A percentile compares a stretch with the other conserved stretches of the same genome.
Conservation (phyloP, 2,888 invertebrate genomes). For the Ischnus inquisitorius region DNA sequence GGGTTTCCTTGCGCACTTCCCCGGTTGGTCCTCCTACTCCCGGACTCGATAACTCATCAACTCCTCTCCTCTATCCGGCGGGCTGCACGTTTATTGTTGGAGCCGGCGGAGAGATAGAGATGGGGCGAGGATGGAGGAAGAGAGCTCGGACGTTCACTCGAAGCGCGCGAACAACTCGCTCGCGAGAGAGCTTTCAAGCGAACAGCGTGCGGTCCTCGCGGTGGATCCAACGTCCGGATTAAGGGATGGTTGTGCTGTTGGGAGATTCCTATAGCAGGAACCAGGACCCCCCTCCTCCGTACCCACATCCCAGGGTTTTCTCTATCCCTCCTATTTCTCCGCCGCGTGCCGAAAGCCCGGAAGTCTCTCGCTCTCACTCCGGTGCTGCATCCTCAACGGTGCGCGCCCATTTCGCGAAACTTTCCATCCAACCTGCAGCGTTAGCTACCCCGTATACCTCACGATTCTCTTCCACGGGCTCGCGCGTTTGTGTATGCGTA, state of each 20-base stretch:
- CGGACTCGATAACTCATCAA: conserved; percentile 67
- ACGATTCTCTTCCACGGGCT: conserved; percentile 11
- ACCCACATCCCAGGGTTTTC: neutral
- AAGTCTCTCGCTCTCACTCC: conserved; percentile 59
- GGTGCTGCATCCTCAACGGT: conserved; percentile 45
- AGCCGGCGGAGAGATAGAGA: conserved; percentile 20
- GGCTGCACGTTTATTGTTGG: conserved; percentile 59
- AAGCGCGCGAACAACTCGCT: conserved; percentile 50
- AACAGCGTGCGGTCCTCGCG: conserved; percentile 40
- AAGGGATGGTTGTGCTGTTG: conserved; percentile 61
- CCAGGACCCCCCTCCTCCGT: too few relatives aligned
- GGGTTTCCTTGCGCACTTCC: conserved; percentile 38
- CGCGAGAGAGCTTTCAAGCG: conserved; percentile 35
- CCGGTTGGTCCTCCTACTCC: conserved; percentile 43
- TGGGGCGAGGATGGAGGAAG: neutral
- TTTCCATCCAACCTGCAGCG: conserved; percentile 52
- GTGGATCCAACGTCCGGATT: conserved; percentile 60
- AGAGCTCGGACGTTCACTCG: conserved; percentile 43
- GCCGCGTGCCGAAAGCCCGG: conserved; percentile 52
- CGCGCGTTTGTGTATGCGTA: too few relatives aligned
- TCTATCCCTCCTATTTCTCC: neutral
- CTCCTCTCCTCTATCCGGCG: conserved; percentile 36
- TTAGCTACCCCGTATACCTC: conserved; percentile 21
- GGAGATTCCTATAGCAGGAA: conserved; percentile 3
- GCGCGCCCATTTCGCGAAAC: conserved; percentile 62